Conservation (phyloP, 1,140 invertebrate genomes). For the Matsumurasca onukii region DNA sequence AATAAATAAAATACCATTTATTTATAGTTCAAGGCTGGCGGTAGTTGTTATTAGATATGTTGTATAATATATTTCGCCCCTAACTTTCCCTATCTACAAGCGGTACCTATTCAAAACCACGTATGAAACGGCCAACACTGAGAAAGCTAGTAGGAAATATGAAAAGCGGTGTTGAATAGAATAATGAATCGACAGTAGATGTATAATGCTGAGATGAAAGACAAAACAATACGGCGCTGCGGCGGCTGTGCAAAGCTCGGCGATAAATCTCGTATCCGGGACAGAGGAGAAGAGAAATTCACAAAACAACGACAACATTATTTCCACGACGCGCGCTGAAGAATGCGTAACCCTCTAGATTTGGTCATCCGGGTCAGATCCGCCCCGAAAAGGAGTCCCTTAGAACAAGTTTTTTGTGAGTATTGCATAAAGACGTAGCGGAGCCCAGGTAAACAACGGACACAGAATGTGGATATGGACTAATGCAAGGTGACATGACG, state of each 20-base stretch:
- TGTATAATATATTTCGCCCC: too few species aligned
- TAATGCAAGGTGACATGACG: too few species aligned
- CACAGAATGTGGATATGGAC: too few species aligned
- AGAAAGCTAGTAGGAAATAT: not conserved
- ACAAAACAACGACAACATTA: constrained; percentile 1
- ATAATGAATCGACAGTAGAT: not conserved
- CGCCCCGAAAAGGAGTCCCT: not conserved
- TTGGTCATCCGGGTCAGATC: not conserved
- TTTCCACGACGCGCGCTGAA: not conserved
- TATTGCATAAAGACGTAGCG: not conserved
- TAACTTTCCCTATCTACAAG: not conserved
- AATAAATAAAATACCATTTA: too few species aligned
- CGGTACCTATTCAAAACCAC: not conserved
- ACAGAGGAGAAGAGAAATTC: not conserved
- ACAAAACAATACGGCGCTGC: not conserved
- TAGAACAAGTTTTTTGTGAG: not conserved
- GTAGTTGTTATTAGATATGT: too few species aligned
- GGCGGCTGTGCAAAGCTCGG: not conserved
- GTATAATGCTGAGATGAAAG: not conserved
- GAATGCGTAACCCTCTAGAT: not conserved
- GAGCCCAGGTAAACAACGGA: not conserved
- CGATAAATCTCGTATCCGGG: not conserved
- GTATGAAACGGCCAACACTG: not conserved
- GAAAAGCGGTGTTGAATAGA: not conserved
- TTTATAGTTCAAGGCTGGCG: too few species aligned